Base-by-base conservation (phyloP, 2,113 vertebrate species). In the Zosterops pallidus region DNA sequence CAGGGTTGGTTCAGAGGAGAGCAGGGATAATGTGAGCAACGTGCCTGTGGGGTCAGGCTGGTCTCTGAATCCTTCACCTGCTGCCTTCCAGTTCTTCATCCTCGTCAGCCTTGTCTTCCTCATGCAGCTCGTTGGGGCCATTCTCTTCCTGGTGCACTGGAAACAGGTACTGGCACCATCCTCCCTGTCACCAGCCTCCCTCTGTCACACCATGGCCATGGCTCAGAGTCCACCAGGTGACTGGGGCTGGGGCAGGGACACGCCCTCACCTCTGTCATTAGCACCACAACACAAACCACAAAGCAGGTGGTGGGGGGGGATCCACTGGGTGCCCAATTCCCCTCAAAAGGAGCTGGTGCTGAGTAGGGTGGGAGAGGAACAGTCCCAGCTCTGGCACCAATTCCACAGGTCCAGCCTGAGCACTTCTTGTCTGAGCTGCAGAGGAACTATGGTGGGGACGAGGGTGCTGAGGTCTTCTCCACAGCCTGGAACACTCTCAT, bases 21-120 rank as follows among this genome's bases (percentile, higher is more conserved):
- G 53, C 41, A 57, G 87, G n/a, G 67, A 41, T 55, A 70, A 70
- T 9, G 24, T 55, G n/a, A 63, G 6, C 7, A n/a, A 70, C 6
- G 22, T 63, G 81, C 41, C 12, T 3, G 0, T 0, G 17, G 15
- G 20, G 6, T 21, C 1, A 2, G 44, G 26, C 21, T 41, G 46
- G 4, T 44, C 39, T 35, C 70, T 90, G 60, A 92, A 37, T 52
- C 37, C 49, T 72, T 10, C 69, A 28, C 44, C 29, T 19, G 1
- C 72, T 90, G 63, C 57, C 42, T 92, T 95, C 35, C 95, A 97
- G 97, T 97, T 97, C 79, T 97, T 97, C 79, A 63, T 96, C 74
- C 83, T 97, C 1, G 69, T 98, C 71, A 94, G 95, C 57, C 35
- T 97, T 0, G 22, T 97, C 79, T 97, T 97, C 44, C 4, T 86